A percentile compares a stretch with the other conserved stretches of the same genome.
Conservation (phyloP, 2,797 vertebrate genomes). For the Brachymystax lenok region DNA sequence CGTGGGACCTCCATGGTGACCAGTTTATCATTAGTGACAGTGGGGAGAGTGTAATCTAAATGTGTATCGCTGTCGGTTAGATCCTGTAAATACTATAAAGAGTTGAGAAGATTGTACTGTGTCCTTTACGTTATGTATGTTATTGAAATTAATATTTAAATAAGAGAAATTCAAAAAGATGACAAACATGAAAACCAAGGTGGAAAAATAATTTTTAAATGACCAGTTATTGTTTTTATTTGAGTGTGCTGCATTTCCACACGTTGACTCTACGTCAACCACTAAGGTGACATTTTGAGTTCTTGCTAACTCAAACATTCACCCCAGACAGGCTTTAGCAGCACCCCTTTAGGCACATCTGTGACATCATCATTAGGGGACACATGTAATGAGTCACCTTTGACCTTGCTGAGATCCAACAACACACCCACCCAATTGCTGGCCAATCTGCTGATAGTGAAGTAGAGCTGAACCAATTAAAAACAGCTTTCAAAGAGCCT, state of each 20-base stretch:
- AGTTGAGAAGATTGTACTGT: slow-evolving; percentile 73
- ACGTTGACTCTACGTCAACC: slow-evolving; percentile 48
- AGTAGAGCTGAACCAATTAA: slow-evolving; percentile 34
- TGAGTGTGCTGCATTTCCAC: slow-evolving; percentile 54
- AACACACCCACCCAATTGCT: slow-evolving; percentile 38
- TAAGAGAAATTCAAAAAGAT: slow-evolving; percentile 48
- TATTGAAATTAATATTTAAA: slow-evolving; percentile 76
- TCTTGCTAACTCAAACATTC: slow-evolving; percentile 36
- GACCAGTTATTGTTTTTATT: slow-evolving; percentile 68
- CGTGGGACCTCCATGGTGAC: slow-evolving; percentile 41
- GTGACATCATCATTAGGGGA: slow-evolving; percentile 51
- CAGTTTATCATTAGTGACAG: slow-evolving; percentile 45
- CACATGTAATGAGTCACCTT: slow-evolving; percentile 9
- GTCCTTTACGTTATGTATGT: slow-evolving; percentile 80
- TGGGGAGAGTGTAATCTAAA: slow-evolving; percentile 52
- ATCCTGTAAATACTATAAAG: slow-evolving; percentile 76
- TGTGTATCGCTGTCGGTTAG: slow-evolving; percentile 73
- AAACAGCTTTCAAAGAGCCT: slow-evolving; percentile 39
- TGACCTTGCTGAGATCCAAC: neutral
- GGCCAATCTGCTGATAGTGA: slow-evolving; percentile 54
- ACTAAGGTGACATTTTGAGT: slow-evolving; percentile 39
- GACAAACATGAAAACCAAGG: slow-evolving; percentile 56
- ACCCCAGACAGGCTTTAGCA: slow-evolving; percentile 50
- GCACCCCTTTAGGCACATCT: slow-evolving; percentile 59
- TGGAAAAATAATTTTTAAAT: slow-evolving; percentile 47